phyloP scores from a whole-genome alignment of 2,797 vertebrate species.

The Cygnus olor region DNA sequence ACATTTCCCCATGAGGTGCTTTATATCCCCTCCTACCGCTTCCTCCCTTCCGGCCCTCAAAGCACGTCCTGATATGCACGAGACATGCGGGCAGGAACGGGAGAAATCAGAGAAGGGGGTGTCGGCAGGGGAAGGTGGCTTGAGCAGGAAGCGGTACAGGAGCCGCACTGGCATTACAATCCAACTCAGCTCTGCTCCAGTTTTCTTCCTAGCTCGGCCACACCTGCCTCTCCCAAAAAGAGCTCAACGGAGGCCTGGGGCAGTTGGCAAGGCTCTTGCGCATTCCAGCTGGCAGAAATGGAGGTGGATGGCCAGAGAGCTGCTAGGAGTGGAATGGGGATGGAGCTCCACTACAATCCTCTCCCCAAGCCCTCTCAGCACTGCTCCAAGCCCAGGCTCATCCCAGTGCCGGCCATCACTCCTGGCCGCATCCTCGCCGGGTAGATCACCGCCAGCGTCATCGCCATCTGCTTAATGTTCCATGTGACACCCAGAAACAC shows the following conservation, averaged over 20 bases:
- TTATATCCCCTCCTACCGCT: neutral
- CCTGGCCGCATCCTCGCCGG: conserved; percentile 22
- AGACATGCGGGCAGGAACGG: neutral
- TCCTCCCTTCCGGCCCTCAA: neutral
- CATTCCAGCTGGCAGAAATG: neutral
- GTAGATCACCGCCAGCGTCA: conserved; percentile 40
- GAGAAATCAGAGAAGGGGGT: neutral
- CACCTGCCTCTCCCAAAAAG: conserved; percentile 44
- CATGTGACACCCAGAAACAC: neutral
- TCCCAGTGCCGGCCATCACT: neutral
- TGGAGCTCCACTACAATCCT: conserved; percentile 75
- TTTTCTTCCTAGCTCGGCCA: conserved; percentile 34
- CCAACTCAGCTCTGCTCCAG: conserved; percentile 49
- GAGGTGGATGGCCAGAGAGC: conserved; percentile 73
- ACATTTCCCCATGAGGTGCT: neutral
- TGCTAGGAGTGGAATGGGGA: conserved; percentile 76
- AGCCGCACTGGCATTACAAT: conserved; percentile 7
- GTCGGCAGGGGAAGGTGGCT: neutral
- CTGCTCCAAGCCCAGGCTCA: conserved; percentile 74
- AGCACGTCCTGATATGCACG: neutral
- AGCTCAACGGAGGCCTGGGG: neutral
- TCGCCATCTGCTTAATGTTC: conserved; percentile 31
- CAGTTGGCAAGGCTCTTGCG: neutral
- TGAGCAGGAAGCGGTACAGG: conserved; percentile 18
- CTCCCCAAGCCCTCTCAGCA: conserved; percentile 75